These are phyloP conservation scores for Nomada ferruginata DNA, from an alignment of 2,888 invertebrate species.

Conservation along the genomic window DNA sequence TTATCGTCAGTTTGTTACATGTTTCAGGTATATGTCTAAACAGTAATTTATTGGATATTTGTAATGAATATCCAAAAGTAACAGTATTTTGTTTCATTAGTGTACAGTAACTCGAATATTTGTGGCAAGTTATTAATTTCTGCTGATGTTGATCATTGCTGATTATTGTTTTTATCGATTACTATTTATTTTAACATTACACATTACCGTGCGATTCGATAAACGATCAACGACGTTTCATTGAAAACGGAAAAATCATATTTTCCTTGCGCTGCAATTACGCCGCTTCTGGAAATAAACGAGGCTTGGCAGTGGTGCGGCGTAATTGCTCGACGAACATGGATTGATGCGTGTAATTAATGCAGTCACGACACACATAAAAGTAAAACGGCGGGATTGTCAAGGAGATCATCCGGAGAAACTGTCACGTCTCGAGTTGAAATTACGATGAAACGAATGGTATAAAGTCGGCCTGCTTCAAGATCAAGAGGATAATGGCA, in stretches of 20 bases:
- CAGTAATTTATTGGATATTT: no score
- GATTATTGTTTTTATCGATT: no score
- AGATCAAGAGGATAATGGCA: constrained; percentile 12
- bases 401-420: constrained; percentile 2
- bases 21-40: no score
- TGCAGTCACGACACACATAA: not conserved
- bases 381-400: not conserved
- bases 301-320: not conserved
- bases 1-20: no score
- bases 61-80: no score
- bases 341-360: not conserved
- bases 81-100: no score
- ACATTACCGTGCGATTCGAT: not conserved
- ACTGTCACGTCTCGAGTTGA: constrained; percentile 15
- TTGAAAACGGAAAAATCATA: not conserved
- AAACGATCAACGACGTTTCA: no score
- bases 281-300: not conserved
- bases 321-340: not conserved
- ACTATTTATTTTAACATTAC: no score
- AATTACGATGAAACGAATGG: constrained; percentile 33
- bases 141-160: no score
- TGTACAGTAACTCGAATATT: no score
- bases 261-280: not conserved
- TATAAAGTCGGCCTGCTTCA: not conserved
- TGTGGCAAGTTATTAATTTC: no score